Base-by-base conservation (phyloP, 2,888 invertebrate species). In the Galeopsomyia nigrocyanea region DNA sequence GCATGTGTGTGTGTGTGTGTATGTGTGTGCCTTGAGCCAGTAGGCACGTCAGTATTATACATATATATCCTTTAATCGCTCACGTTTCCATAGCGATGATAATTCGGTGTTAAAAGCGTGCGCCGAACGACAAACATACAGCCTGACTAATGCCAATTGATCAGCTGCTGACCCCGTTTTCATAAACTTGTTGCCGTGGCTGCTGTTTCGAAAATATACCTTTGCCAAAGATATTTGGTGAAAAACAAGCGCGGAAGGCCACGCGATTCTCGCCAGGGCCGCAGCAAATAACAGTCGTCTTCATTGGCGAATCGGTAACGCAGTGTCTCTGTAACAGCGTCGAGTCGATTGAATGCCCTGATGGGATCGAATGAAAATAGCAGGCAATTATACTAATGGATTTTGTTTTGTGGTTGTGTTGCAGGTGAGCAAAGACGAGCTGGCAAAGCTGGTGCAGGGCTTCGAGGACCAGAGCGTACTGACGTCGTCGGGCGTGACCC, bases 391-490 rank as follows among this genome's bases (percentile, higher is more conserved):
- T n/a, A n/a, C n/a, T n/a, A n/a, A n/a, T n/a, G n/a, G n/a, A n/a
- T n/a, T n/a, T n/a, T n/a, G n/a, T n/a, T n/a, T 14, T 17, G 13
- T n/a, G 39, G 39, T 58, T 19, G 46, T 66, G 68, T 78, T 76
- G 1, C 89, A 96, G 96, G 93, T 96, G 88, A 92, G 93, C 89
- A 95, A 95, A 92, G 95, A 95, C 86, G 96, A 96, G 90, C 90
- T 96, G 83, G 91, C 92, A 83, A 95, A 94, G 90, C 91, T 96
- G 89, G 95, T 95, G 80, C 92, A 93, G 85, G 95, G 95, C 87
- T 96, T 96, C 87, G 95, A 95, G 83, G 94, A 95, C 88, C 94
- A 94, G 90, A 94, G 95, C 87, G 91, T 94, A 84, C 90, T 96
- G 87, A 95, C 95, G 87, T 94, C 95, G 87, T 92, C 94, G 82